Conservation (phyloP, 2,113 vertebrate genomes). For the Ivindomyrus marchei region DNA sequence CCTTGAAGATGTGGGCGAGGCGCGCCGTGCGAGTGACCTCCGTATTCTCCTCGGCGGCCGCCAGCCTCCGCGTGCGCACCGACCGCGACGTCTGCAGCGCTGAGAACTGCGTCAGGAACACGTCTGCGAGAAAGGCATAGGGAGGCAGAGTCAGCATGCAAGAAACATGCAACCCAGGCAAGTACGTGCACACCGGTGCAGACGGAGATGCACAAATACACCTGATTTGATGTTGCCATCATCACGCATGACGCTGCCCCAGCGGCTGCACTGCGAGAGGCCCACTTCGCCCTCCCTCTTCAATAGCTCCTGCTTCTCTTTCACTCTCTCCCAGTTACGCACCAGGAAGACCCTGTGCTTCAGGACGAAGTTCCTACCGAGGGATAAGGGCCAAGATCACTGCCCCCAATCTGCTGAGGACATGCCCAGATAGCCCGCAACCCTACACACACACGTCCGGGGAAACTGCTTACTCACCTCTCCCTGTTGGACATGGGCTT, state of each 20-base stretch:
- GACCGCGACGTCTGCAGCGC: conserved; percentile 92
- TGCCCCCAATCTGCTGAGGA: not conserved
- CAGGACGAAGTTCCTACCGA: conserved; percentile 86
- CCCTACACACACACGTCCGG: not conserved
- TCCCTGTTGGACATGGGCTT: conserved; percentile 98
- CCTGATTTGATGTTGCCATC: conserved; percentile 98
- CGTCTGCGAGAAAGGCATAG: conserved; percentile 64
- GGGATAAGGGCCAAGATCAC: not conserved
- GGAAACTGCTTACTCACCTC: conserved; percentile 58
- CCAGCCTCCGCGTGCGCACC: conserved; percentile 84
- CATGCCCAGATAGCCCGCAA: not conserved
- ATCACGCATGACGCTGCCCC: conserved; percentile 87
- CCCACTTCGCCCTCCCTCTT: conserved; percentile 51
- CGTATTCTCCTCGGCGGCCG: conserved; percentile 89
- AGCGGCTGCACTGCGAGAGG: conserved; percentile 77
- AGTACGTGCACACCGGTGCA: not conserved
- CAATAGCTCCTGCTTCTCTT: conserved; percentile 81
- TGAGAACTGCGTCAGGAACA: conserved; percentile 98
- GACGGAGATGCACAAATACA: conserved; percentile 33
- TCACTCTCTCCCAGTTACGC: conserved; percentile 94
- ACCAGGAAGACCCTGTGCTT: conserved; percentile 92
- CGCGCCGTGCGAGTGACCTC: conserved; percentile 93
- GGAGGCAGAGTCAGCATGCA: not conserved
- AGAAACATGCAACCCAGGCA: not conserved
- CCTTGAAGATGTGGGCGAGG: conserved; percentile 97